Percentiles rank a stretch among this genome's conserved stretches.
Conservation (phyloP, 2,113 vertebrate genomes). For the Scomber japonicus region DNA sequence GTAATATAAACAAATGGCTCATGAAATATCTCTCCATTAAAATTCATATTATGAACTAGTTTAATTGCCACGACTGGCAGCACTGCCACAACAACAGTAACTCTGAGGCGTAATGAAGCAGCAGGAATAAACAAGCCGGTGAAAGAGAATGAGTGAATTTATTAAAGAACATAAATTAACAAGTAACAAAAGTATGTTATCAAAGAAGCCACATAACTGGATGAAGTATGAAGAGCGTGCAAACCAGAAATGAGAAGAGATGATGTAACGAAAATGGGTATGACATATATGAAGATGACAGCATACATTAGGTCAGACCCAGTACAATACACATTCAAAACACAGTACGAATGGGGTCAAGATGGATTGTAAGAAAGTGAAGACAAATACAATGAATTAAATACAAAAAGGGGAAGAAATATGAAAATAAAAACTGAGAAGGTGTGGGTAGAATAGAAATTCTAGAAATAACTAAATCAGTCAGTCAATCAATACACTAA, state of each 20-base stretch:
- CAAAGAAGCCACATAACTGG: conserved; percentile 1
- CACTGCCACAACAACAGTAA: conserved; percentile 22
- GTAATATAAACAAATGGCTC: conserved; percentile 76
- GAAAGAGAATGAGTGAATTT: conserved; percentile 23
- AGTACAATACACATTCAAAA: not conserved
- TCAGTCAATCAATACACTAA: not conserved
- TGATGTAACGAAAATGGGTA: not conserved
- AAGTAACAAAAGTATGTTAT: conserved; percentile 1
- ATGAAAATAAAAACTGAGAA: not conserved
- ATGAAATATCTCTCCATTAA: conserved; percentile 63
- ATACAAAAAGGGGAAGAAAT: not conserved
- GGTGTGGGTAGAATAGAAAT: not conserved
- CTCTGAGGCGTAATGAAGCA: conserved; percentile 44
- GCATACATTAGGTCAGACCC: not conserved
- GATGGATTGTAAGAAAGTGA: too few relatives aligned
- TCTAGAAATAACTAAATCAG: not conserved
- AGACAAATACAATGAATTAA: not conserved
- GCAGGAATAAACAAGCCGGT: conserved; percentile 21
- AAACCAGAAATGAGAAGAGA: conserved; percentile 9
- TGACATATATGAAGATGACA: not conserved
- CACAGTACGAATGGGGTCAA: not conserved
- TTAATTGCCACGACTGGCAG: conserved; percentile 37
- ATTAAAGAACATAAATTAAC: conserved; percentile 7
- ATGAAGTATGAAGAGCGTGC: conserved; percentile 4
- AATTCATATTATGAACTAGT: conserved; percentile 45